A percentile compares a stretch with the other conserved stretches of the same genome.
Evolutionary conservation across 2,113 vertebrate species (phyloP).

Genomic region (Psittacus erithacus): DNA sequence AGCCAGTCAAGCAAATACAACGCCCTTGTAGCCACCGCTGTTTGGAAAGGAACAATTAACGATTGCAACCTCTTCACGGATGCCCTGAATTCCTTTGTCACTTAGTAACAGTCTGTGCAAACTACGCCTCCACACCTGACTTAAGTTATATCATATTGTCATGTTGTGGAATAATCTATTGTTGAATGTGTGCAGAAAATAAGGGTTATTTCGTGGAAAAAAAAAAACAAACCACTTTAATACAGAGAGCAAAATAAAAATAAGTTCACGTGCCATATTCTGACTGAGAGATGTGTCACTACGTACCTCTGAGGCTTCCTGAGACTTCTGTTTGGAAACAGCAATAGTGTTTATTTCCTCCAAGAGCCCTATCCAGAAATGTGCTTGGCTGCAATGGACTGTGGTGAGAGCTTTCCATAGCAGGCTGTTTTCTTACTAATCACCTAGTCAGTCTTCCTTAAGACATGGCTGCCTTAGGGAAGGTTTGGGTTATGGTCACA

Average conservation of each 20-base stretch:
- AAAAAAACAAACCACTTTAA: not conserved
- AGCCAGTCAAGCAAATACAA: not conserved
- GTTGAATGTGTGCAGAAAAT: not conserved
- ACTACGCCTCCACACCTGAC: not conserved
- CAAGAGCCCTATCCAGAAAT: not conserved
- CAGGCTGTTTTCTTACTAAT: not conserved
- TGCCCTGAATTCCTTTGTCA: slow-evolving; percentile 33
- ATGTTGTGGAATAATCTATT: not conserved
- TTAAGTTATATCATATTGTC: not conserved
- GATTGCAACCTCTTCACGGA: not conserved
- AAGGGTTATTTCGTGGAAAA: not conserved
- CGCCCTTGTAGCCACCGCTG: not conserved
- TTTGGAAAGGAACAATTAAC: slow-evolving; percentile 4
- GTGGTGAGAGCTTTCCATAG: not conserved
- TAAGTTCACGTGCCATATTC: fast-evolving
- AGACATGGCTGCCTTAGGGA: not conserved
- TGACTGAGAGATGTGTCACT: not conserved
- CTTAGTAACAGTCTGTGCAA: slow-evolving; percentile 17
- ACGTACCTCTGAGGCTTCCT: fast-evolving
- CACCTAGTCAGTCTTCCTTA: not conserved
- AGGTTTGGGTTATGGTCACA: not conserved
- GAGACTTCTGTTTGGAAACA: not conserved
- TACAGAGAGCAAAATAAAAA: not conserved
- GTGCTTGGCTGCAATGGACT: not conserved
- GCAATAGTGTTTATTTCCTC: not conserved